A percentile compares a stretch with the other conserved stretches of the same genome.
phyloP scores from a whole-genome alignment of 2,888 invertebrate genomes.

The Erebia ligea region DNA sequence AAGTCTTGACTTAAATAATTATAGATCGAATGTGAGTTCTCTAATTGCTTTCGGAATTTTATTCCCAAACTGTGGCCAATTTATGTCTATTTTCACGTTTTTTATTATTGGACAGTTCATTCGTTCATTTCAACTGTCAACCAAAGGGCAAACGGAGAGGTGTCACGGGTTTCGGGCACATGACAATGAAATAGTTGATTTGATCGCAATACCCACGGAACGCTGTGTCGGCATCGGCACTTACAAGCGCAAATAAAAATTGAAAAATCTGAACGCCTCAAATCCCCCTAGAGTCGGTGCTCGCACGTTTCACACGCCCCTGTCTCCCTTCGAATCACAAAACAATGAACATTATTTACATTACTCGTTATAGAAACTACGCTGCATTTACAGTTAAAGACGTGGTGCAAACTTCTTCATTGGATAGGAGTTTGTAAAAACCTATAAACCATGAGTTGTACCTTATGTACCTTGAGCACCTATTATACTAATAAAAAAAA shows the following conservation, averaged over 20 bases:
- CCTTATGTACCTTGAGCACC: too few relatives aligned
- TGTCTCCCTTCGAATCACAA: slow-evolving; percentile 58
- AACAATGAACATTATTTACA: slow-evolving; percentile 52
- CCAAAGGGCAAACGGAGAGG: slow-evolving; percentile 42
- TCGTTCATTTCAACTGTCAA: slow-evolving; percentile 36
- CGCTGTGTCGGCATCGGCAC: slow-evolving; percentile 61
- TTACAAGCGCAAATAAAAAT: slow-evolving; percentile 80
- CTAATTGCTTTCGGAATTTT: too few relatives aligned
- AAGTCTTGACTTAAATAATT: too few relatives aligned
- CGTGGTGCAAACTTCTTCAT: slow-evolving; percentile 5
- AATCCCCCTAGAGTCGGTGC: slow-evolving; percentile 66
- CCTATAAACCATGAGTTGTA: background rate
- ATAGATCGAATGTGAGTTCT: too few relatives aligned
- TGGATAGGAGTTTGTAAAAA: background rate
- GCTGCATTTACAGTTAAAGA: slow-evolving; percentile 23
- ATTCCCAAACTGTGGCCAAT: background rate
- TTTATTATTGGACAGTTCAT: slow-evolving; percentile 9
- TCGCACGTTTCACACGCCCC: slow-evolving; percentile 67
- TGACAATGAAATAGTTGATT: slow-evolving; percentile 43
- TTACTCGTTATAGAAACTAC: slow-evolving; percentile 38
- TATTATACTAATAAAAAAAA: too few relatives aligned
- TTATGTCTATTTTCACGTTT: slow-evolving; percentile 3
- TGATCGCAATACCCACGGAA: slow-evolving; percentile 45
- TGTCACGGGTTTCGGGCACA: slow-evolving; percentile 41
- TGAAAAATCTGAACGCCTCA: slow-evolving; percentile 71